A percentile compares a stretch with the other conserved stretches of the same genome.
Evolutionary conservation across 2,797 vertebrate species (phyloP).

Genomic region (Sebastes melanostomus): DNA sequence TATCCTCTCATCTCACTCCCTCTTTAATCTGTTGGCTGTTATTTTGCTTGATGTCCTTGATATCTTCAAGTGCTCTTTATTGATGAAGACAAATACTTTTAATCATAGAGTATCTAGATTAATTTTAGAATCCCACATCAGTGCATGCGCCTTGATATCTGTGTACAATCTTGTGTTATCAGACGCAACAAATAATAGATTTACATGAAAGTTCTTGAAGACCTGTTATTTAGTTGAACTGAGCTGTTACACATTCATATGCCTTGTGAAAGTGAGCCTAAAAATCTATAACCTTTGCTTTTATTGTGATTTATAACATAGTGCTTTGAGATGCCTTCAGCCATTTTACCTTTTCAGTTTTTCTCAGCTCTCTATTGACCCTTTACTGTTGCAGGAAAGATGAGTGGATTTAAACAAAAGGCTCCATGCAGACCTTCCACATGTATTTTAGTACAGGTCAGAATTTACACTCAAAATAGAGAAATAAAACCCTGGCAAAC

Average conservation of each 20-base stretch:
- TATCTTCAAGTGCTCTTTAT: slow-evolving; percentile 6
- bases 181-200: neutral
- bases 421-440: neutral
- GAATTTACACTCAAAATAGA: slow-evolving; percentile 35
- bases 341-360: neutral
- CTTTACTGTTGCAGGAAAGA: neutral
- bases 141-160: neutral
- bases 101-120: slow-evolving; percentile 14
- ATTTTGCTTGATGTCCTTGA: slow-evolving; percentile 42
- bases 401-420: slow-evolving; percentile 13
- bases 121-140: neutral
- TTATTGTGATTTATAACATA: neutral
- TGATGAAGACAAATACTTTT: slow-evolving; percentile 19
- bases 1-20: slow-evolving; percentile 29
- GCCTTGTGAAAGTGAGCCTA: neutral
- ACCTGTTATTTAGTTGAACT: neutral
- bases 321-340: neutral
- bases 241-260: neutral
- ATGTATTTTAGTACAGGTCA: slow-evolving; percentile 12
- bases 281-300: neutral
- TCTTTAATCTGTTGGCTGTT: slow-evolving; percentile 5
- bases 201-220: neutral
- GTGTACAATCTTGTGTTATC: neutral
- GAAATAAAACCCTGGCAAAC: slow-evolving; percentile 42
- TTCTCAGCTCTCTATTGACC: neutral